These are phyloP conservation scores for Chymomyza caudatula DNA, from an alignment of 2,888 invertebrate genomes.

Conservation along the genomic window DNA sequence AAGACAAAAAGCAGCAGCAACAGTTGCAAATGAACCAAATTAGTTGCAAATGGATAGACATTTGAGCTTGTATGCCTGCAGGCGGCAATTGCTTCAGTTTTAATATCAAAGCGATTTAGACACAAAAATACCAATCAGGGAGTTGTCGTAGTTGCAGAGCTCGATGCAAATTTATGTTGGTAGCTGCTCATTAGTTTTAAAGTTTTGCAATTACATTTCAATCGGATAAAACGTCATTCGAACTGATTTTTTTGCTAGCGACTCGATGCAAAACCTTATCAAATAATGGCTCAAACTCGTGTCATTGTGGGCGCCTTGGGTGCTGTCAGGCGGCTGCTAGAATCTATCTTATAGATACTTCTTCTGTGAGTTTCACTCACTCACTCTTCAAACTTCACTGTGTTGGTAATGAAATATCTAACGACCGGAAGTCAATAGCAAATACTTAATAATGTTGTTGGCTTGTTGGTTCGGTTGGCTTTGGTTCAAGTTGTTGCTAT, in stretches of 20 bases:
- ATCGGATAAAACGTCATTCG: background rate
- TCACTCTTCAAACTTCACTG: constrained; percentile 22
- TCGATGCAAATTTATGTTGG: background rate
- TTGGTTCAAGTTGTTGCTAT: background rate
- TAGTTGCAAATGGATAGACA: background rate
- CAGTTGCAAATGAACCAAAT: background rate
- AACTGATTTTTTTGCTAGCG: background rate
- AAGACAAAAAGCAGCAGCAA: background rate
- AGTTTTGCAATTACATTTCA: background rate
- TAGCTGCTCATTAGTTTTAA: background rate
- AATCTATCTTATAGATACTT: background rate
- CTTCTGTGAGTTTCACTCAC: background rate
- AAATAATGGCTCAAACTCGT: background rate
- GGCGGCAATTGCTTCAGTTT: background rate
- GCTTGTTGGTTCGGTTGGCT: constrained; percentile 21
- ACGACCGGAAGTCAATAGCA: constrained; percentile 74
- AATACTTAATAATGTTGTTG: constrained; percentile 73
- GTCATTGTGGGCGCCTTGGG: background rate
- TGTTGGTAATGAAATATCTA: constrained; percentile 73
- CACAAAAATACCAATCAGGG: background rate
- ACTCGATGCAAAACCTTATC: background rate
- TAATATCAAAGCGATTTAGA: background rate
- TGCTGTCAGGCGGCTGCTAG: background rate
- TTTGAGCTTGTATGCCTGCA: background rate
- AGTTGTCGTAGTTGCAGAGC: too few relatives aligned